A percentile compares a stretch with the other conserved stretches of the same genome.
These are phyloP conservation scores for Lepidocyrtinus sp. DNA, from an alignment of 2,888 invertebrate species.

Conservation along the genomic window DNA sequence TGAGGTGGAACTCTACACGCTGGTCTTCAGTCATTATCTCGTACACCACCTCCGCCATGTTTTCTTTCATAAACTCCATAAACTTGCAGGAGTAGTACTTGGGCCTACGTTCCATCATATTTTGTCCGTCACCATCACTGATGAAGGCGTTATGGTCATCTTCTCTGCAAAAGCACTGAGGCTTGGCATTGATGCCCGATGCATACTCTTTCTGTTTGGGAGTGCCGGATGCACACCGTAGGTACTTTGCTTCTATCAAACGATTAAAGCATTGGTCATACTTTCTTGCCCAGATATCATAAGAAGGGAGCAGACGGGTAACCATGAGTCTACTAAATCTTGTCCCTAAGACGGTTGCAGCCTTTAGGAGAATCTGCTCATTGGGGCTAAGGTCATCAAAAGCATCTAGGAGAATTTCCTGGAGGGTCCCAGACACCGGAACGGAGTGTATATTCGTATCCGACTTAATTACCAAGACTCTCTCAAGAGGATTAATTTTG, in stretches of 20 bases:
- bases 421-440: conserved; percentile 63
- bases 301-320: conserved; percentile 57
- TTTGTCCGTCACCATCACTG: neutral
- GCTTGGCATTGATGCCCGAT: conserved; percentile 38
- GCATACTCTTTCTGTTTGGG: conserved; percentile 40
- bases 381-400: conserved; percentile 79
- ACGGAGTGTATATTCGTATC: conserved; percentile 64
- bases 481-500: conserved; percentile 37
- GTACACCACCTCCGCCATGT: conserved; percentile 67
- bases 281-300: conserved; percentile 56
- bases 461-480: conserved; percentile 62
- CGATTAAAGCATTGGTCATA: conserved; percentile 58
- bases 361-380: conserved; percentile 78
- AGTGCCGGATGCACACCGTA: conserved; percentile 58
- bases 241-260: conserved; percentile 62
- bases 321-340: conserved; percentile 75
- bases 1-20: conserved; percentile 64
- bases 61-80: conserved; percentile 67
- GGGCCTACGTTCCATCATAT: conserved; percentile 1
- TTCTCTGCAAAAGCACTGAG: conserved; percentile 53
- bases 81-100: conserved; percentile 62
- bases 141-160: neutral
- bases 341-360: conserved; percentile 77
- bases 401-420: conserved; percentile 77
- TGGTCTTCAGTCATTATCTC: conserved; percentile 66